Base-by-base conservation (phyloP, 2,113 vertebrate genomes). In the Ailuropoda melanoleuca region DNA sequence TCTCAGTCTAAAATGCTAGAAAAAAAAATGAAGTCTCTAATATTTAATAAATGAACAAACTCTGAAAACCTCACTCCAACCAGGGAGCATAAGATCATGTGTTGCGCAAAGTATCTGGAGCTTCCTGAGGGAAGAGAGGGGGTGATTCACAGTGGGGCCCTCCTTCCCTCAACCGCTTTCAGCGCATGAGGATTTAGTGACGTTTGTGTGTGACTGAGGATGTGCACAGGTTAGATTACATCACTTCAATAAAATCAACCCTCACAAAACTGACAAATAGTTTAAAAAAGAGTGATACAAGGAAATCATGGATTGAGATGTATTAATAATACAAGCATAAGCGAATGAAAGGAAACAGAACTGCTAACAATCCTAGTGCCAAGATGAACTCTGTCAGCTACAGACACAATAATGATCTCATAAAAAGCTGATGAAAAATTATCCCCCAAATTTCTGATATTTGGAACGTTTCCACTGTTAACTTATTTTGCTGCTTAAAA, bases 1-100 rank as follows among this genome's bases (percentile, higher is more conserved):
- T 75, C 92, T 77, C 68, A 37, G 80, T 14, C 39, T 80, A 74
- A 92, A 96, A 68, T 29, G 18, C 72, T 85, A 48, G 56, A 37
- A 34, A 10, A 26, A 5, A 53, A 81, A 39, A 48, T 4, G 23
- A 43, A 53, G 66, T 19, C 21, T 53, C 53, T 39, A n/a, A 15
- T 60, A 37, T 18, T 70, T 62, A 66, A 46, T 53, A 72, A 88
- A 39, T 24, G 8, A 26, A 50, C 1, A 4, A 80, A 92, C 9
- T 34, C 29, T 77, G 37, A 81, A 60, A 64, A 10, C 9, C 58
- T 37, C n/a, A 23, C 46, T 75, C 17, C 56, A 31, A 17, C 50
- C 46, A 34, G 0, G 19, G 14, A 37, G 26, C 34, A 34, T 0
- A 62, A 72, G 21, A 11, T 7, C 53, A 21, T 3, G 26, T 2